Evolutionary conservation across 1,140 invertebrate genomes (phyloP).

Genomic region (Conopomorpha cramerella): DNA sequence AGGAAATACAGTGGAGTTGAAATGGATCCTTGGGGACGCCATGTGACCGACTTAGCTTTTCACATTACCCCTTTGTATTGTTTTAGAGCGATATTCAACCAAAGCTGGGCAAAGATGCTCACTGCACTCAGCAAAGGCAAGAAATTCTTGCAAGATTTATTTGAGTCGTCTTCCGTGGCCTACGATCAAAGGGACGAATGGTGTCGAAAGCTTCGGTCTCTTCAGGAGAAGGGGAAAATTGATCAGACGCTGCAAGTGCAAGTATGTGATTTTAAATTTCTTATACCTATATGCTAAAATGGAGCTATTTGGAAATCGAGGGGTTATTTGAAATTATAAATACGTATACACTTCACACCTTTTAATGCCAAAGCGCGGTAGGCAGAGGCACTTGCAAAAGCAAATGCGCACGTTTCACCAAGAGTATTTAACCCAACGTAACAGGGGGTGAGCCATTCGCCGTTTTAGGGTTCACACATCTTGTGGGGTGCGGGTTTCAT

Average conservation of each 20-base stretch:
- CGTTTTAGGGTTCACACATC: no score
- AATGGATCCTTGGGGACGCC: no score
- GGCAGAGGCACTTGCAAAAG: background rate
- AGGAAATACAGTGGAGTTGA: no score
- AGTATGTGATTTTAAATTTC: slow-evolving; percentile 17
- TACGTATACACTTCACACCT: background rate
- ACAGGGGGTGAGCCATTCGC: no score
- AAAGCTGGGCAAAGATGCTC: slow-evolving; percentile 67
- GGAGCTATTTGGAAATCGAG: background rate
- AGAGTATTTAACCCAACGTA: no score
- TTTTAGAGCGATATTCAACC: slow-evolving; percentile 33
- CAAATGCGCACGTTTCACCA: no score
- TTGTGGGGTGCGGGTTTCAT: no score
- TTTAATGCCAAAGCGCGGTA: background rate
- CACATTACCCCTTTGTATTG: no score
- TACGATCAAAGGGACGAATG: slow-evolving; percentile 82
- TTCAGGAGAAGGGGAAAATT: slow-evolving; percentile 66
- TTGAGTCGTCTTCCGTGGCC: slow-evolving; percentile 76
- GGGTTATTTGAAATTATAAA: background rate
- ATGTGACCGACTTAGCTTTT: no score
- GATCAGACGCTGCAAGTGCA: slow-evolving; percentile 55
- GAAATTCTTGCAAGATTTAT: slow-evolving; percentile 73
- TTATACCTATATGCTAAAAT: background rate
- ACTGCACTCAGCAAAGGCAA: slow-evolving; percentile 67
- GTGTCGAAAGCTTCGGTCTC: slow-evolving; percentile 71